Base-by-base conservation (phyloP, 2,113 vertebrate genomes). In the Oncorhynchus keta region DNA sequence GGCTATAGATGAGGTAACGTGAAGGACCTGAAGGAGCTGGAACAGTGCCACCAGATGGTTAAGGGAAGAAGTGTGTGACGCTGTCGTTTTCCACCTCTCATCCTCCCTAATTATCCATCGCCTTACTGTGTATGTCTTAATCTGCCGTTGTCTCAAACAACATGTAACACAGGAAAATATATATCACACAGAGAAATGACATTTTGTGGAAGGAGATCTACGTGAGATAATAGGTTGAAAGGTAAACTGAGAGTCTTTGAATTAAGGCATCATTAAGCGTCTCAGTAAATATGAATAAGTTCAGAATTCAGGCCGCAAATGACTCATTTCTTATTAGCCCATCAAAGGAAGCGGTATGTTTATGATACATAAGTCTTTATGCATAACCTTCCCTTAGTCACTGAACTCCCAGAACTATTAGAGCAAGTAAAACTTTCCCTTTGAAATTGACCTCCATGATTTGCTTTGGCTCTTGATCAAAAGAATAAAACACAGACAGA, bases 21-120 rank as follows among this genome's bases (percentile, higher is more conserved):
- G 16, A 18, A 80, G 68, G 9, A 11, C 78, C 73, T 79, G 3
- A 85, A 68, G 76, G 77, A 90, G 87, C 87, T 92, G 87, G 89
- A 93, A 93, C 89, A 94, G 86, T 93, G 92, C 91, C 93, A 91
- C 91, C 92, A 91, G 83, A 91, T 93, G 92, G 93, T 88, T 83
- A 85, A 86, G 79, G 74, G 74, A 70, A 89, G 92, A 92, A 91
- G 78, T 89, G 88, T 26, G 73, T 59, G 45, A 57, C 79, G 14
- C 26, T 68, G 69, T 61, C 30, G 32, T 68, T 80, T 79, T 62
- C 73, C 69, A 79, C 20, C 14, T 59, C 78, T 57, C 85, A 39
- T 76, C 51, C 61, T 75, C 64, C 26, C 75, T 51, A 75, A 77
- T 79, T 73, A 61, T 61, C 67, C 77, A 66, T 75, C 9, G 4